A percentile compares a stretch with the other conserved stretches of the same genome.
These are phyloP conservation scores for Cyrtodaria siliqua DNA, from an alignment of 2,888 invertebrate genomes.

Conservation along the genomic window DNA sequence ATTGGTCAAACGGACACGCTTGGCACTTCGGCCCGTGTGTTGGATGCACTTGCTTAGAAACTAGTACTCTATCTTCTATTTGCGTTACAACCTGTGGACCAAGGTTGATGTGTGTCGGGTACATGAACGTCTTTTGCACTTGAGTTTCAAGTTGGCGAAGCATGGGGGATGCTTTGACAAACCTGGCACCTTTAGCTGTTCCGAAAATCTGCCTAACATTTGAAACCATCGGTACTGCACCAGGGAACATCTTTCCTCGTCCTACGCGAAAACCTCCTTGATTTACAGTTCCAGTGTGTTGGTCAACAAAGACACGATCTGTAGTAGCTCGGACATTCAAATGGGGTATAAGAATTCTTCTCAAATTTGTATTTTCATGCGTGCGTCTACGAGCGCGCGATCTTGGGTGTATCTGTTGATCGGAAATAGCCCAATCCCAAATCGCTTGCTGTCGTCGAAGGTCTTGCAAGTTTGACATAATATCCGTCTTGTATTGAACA, in stretches of 20 bases:
- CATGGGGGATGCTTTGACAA: background rate
- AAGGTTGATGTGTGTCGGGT: constrained; percentile 16
- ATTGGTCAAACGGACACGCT: constrained; percentile 60
- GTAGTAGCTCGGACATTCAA: too few relatives aligned
- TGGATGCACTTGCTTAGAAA: constrained; percentile 2
- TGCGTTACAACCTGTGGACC: constrained; percentile 8
- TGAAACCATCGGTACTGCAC: background rate
- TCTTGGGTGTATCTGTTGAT: too few relatives aligned
- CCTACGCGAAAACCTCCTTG: background rate
- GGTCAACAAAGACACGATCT: too few relatives aligned
- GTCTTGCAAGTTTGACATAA: too few relatives aligned
- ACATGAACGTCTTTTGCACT: constrained; percentile 36
- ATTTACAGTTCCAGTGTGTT: too few relatives aligned
- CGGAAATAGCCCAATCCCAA: too few relatives aligned
- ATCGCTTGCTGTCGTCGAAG: too few relatives aligned
- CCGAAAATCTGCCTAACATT: constrained; percentile 9
- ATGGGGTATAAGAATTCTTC: too few relatives aligned
- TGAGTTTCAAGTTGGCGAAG: constrained; percentile 16
- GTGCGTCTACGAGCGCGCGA: too few relatives aligned
- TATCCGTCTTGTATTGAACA: too few relatives aligned
- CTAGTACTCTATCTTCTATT: constrained; percentile 15
- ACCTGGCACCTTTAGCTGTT: background rate
- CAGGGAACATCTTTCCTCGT: constrained; percentile 28
- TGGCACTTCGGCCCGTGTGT: constrained; percentile 32
- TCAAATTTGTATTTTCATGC: too few relatives aligned